Evolutionary conservation across 1,140 invertebrate genomes (phyloP).

Genomic region (Meloidogyne exigua): DNA sequence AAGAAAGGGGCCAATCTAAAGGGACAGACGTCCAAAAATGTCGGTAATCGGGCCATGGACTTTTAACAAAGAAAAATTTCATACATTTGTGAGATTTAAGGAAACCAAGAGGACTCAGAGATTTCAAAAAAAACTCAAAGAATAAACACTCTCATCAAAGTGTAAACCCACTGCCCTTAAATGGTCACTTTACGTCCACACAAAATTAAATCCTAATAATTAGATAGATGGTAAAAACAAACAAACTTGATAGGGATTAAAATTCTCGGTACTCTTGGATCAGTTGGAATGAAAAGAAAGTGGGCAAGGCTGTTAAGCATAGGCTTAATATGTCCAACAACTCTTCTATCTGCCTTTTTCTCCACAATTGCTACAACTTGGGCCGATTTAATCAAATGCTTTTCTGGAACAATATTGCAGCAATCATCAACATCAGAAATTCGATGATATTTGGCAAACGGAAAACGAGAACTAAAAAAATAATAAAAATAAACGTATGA

Average conservation of each 20-base stretch:
- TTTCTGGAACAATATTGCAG: not conserved
- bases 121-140: too few relatives aligned
- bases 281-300: constrained; percentile 73
- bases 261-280: constrained; percentile 75
- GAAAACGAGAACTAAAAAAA: not conserved
- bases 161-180: too few relatives aligned
- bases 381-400: constrained; percentile 19
- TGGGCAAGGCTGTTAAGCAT: constrained; percentile 68
- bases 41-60: too few relatives aligned
- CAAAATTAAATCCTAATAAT: too few relatives aligned
- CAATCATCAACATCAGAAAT: constrained; percentile 11
- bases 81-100: too few relatives aligned
- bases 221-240: not conserved
- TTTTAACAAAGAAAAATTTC: too few relatives aligned
- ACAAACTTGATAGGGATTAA: constrained; percentile 69
- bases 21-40: too few relatives aligned
- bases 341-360: constrained; percentile 6
- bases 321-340: constrained; percentile 70
- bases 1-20: too few relatives aligned
- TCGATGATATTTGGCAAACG: constrained; percentile 3
- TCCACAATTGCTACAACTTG: constrained; percentile 22
- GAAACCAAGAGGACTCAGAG: too few relatives aligned
- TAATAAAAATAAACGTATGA: too few relatives aligned
- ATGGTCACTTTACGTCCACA: too few relatives aligned
- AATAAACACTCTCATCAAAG: too few relatives aligned